Evolutionary conservation across 2,797 vertebrate genomes (phyloP), one percentile per base, ranked within the genome.

Genomic region (Dendrocincla fuliginosa): DNA sequence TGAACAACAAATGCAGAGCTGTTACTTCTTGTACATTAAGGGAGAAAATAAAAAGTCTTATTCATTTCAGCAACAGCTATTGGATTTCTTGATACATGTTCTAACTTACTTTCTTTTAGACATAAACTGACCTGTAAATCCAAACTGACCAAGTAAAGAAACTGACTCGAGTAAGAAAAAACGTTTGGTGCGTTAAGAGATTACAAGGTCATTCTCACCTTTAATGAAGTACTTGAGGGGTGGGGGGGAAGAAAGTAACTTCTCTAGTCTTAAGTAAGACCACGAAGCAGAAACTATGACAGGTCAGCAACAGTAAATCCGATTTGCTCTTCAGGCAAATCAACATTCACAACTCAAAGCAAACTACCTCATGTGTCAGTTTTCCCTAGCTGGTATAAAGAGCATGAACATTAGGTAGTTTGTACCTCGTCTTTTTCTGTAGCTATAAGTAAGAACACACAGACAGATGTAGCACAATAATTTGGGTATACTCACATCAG

Each of bases 171-270:
- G 46, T 12, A 84, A 46, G 10, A 87, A 77, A 16, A 65, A 50
- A 87, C 16, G 16, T 27, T 35, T 82, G 57, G 5, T 24, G 13
- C 22, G 9, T 27, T 70, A 78, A 47, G 28, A 78, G n/a, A 81
- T 49, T 44, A 84, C 18, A 68, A 67, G 11, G 28, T 17, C 73
- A 15, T 47, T 65, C 64, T 67, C 15, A 60, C 3, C 20, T 70
- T 74, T 33, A 55, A 39, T 59, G 65, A 84, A 41, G 9, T 16
- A n/a, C 46, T 15, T 15, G 1, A 19, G 17, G 5, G 6, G 2
- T 13, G 3, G 19, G 2, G 1, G 0, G 2, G 18, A 23, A 6
- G 9, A 17, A 33, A 9, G 9, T 18, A 0, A 30, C 46, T 39
- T 61, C 55, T 1, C 35, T 10, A 59, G 4, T 55, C 75, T 83